Base-by-base conservation (phyloP, 2,113 vertebrate species). In the Dryoscopus gambensis region DNA sequence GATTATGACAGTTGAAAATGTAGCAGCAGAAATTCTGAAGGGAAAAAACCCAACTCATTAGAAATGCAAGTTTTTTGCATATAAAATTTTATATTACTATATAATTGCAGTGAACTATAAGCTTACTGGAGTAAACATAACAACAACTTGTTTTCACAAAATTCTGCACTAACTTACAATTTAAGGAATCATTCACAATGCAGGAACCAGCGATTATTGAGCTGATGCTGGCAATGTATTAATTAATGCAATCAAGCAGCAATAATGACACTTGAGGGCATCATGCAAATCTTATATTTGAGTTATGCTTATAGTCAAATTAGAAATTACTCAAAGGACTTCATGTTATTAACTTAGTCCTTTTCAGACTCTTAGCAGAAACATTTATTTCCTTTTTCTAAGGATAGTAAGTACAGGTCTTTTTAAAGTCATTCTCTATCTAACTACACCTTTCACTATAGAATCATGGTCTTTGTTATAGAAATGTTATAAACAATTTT, bases 401-500 rank as follows among this genome's bases (percentile, higher is more conserved):
- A 20, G 80, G 63, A 30, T 91, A 70, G 13, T 53, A 46, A 83
- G 18, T 50, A 42, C 3, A n/a, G 28, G 15, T 18, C 6, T 69
- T 77, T 42, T 67, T 31, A 14, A 31, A 84, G 44, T 88, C 60
- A 23, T 13, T 77, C 49, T 56, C 27, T 25, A 19, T 47, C 35
- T 90, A 76, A 50, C 46, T 67, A 33, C 30, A 42, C 55, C 60
- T 94, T 79, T 92, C n/a, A 57, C 71, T 92, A 23, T 56, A 40
- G 47, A 96, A 95, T 94, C 75, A 95, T 73, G 81, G 24, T 74
- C 90, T 97, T 91, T 97, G 68, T 89, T 81, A 74, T 15, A 94
- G 60, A 95, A 79, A 64, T 74, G 22, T 64, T 97, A 87, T 82
- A 95, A 94, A 93, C 57, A 35, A 49, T 97, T 95, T 97, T 93